Evolutionary conservation across 2,113 vertebrate genomes (phyloP), one percentile per base, ranked within the genome.

Genomic region (Percopsis transmontana): DNA sequence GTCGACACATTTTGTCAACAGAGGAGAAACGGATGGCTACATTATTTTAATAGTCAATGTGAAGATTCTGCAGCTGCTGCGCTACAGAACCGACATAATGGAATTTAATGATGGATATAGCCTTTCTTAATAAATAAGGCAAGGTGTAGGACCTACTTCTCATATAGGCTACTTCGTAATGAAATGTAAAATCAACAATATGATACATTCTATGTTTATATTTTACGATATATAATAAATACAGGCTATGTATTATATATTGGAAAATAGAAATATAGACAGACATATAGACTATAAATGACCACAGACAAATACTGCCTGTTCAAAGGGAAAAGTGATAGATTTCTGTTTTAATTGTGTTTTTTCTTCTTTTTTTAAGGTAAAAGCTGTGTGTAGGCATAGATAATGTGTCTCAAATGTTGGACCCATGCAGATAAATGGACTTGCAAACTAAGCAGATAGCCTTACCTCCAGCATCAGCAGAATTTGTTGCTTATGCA

Each of bases 61-160:
- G 59, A 10, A 45, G 76, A 62, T 70, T 66, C 53, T 38, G 48
- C 21, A 19, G 58, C 64, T 60, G 53, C 64, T 65, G 64, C 68
- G 50, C 66, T 44, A 85, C 79, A 83, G 66, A 81, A 67, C 74
- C 79, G n/a, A n/a, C n/a, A 70, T 21, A 40, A 33, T 56, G 72
- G 73, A 74, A 76, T 80, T 75, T 77, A 70, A 66, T 58, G 62
- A 66, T 58, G 82, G 85, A 86, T 82, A 60, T 76, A 87, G 72
- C 66, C 19, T 73, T 74, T 81, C 23, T 48, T 47, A 9, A 90
- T 88, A 51, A 89, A 89, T 88, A 87, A 90, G 88, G 85, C 76
- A 90, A 71, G 62, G 82, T 44, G 66, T 59, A n/a, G n/a, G n/a
- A n/a, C n/a, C 58, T 85, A 87, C 81, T 87, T 90, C 89, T 85